Evolutionary conservation across 30 jellyfish, hydroid and myxozoan species (phyloP).

Genomic region (Pelagia noctiluca): DNA sequence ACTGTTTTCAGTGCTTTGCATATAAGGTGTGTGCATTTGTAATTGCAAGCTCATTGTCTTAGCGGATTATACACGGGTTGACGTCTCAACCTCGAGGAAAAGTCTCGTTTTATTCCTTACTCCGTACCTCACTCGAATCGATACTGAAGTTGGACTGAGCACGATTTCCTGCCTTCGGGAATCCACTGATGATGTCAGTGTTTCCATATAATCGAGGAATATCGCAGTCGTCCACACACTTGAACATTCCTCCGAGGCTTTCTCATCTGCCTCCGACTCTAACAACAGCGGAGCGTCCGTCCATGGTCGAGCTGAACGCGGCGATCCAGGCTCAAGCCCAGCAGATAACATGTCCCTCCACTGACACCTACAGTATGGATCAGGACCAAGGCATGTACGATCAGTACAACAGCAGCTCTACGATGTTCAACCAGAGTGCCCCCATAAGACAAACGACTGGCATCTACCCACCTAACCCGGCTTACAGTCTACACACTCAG

Average conservation of each 20-base stretch:
- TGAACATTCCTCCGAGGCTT: conserved; percentile 87
- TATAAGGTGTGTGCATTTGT: conserved; percentile 79
- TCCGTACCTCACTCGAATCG: conserved; percentile 24
- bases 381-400: conserved; percentile 69
- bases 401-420: conserved; percentile 58
- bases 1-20: conserved; percentile 61
- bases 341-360: conserved; percentile 60
- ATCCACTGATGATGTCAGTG: conserved; percentile 59
- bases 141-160: too few relatives aligned
- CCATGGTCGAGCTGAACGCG: conserved; percentile 83
- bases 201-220: conserved; percentile 71
- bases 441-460: conserved; percentile 71
- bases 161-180: conserved; percentile 23
- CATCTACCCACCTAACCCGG: conserved; percentile 71
- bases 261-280: conserved; percentile 91
- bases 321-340: conserved; percentile 74
- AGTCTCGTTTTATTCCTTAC: conserved; percentile 30
- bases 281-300: conserved; percentile 85
- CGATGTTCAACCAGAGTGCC: conserved; percentile 54
- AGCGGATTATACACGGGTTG: conserved; percentile 82
- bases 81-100: conserved; percentile 67
- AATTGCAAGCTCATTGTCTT: conserved; percentile 74
- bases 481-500: conserved; percentile 72
- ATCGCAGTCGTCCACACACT: conserved; percentile 57
- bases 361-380: conserved; percentile 58